These are phyloP conservation scores for Ryuthela nishihirai DNA, from an alignment of 2,888 invertebrate genomes.

Conservation along the genomic window DNA sequence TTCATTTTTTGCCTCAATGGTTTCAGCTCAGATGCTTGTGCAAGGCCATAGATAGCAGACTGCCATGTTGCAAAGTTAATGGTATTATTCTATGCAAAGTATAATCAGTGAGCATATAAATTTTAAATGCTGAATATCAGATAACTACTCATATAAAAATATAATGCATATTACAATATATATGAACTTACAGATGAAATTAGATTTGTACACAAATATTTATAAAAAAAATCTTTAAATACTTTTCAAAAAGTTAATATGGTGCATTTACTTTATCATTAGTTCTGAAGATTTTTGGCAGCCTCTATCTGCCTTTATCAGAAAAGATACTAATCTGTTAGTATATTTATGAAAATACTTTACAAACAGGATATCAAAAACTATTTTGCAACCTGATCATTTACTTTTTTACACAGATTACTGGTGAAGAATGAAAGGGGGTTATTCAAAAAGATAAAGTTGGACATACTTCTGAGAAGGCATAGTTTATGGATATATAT, in stretches of 20 bases:
- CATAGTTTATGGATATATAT: too few species aligned
- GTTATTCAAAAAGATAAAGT: too few species aligned
- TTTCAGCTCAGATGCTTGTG: slow-evolving; percentile 61
- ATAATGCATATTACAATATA: background rate
- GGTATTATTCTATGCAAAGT: slow-evolving; percentile 61
- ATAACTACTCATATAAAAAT: background rate
- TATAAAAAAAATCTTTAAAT: background rate
- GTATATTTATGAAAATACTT: too few species aligned
- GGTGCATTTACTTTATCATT: too few species aligned
- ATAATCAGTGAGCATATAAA: background rate
- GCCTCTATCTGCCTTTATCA: too few species aligned
- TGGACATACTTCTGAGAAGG: too few species aligned
- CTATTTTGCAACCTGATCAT: too few species aligned
- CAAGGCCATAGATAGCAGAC: slow-evolving; percentile 74
- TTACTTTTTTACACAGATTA: too few species aligned
- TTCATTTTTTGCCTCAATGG: slow-evolving; percentile 56
- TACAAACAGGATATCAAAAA: too few species aligned
- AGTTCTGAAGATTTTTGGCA: too few species aligned
- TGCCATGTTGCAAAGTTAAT: slow-evolving; percentile 86
- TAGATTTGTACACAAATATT: background rate
- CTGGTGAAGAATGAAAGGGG: too few species aligned
- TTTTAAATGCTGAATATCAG: slow-evolving; percentile 3
- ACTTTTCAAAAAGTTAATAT: background rate
- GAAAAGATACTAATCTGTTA: too few species aligned
- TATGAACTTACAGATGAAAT: background rate